These are phyloP conservation scores for Brachionus asplanchnoidis DNA, from an alignment of 1,140 invertebrate genomes.

Conservation along the genomic window DNA sequence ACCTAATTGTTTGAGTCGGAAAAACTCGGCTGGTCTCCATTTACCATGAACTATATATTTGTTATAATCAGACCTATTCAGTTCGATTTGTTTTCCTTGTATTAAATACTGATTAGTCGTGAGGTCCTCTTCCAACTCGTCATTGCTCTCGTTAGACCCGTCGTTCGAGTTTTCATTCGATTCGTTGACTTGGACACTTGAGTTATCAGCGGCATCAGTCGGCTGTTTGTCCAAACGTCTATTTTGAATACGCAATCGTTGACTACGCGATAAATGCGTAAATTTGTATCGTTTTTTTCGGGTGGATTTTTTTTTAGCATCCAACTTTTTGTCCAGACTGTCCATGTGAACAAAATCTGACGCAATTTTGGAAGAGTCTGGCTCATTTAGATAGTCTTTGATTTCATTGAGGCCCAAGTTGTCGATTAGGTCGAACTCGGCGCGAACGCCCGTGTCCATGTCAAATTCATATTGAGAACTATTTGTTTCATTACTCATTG, in stretches of 20 bases:
- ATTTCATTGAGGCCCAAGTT: background rate
- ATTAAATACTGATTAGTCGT: conserved; percentile 25
- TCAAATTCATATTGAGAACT: background rate
- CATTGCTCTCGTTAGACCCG: background rate
- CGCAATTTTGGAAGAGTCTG: background rate
- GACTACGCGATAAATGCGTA: conserved; percentile 26
- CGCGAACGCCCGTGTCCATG: background rate
- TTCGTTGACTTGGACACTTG: background rate
- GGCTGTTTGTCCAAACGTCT: background rate
- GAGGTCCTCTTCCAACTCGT: background rate
- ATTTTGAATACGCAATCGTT: background rate
- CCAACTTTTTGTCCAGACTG: background rate
- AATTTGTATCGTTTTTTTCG: conserved; percentile 25
- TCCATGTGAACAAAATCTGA: background rate
- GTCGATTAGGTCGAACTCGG: background rate
- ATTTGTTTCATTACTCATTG: background rate
- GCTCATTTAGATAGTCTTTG: background rate
- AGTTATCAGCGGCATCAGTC: background rate
- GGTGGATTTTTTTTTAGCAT: background rate
- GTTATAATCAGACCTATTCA: background rate
- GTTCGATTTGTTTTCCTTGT: conserved; percentile 23
- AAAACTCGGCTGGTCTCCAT: conserved; percentile 36
- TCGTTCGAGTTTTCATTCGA: background rate
- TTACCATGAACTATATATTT: conserved; percentile 26
- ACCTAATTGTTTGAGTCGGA: conserved; percentile 23